These are phyloP conservation scores for Sycophila sp. DNA, from an alignment of 1,140 invertebrate genomes.

Conservation along the genomic window DNA sequence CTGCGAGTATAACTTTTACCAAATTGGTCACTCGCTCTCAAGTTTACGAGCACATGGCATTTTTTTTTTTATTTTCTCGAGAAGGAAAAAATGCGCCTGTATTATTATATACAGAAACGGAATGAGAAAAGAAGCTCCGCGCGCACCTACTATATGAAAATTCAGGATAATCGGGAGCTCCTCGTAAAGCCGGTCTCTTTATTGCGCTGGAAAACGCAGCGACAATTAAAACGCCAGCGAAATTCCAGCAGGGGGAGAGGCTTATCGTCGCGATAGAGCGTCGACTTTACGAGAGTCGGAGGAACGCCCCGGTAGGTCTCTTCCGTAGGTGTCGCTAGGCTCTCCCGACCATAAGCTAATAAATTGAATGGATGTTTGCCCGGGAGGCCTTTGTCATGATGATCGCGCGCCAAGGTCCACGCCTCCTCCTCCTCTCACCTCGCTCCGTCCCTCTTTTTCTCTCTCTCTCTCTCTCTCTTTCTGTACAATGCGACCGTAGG, in stretches of 20 bases:
- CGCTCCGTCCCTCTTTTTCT: neutral
- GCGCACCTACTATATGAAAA: too few relatives aligned
- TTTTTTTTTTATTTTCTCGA: too few relatives aligned
- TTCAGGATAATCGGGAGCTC: too few relatives aligned
- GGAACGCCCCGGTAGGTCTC: neutral
- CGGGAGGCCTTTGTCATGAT: conserved; percentile 61
- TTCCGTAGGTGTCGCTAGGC: conserved; percentile 40
- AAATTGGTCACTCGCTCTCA: too few relatives aligned
- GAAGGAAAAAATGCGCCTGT: too few relatives aligned
- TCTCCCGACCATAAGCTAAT: conserved; percentile 59
- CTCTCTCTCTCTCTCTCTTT: neutral
- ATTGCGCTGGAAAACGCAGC: neutral
- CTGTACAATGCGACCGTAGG: neutral
- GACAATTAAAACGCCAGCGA: neutral
- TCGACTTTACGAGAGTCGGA: conserved; percentile 9
- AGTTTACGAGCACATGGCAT: too few relatives aligned
- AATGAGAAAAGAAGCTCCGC: too few relatives aligned
- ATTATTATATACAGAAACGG: too few relatives aligned
- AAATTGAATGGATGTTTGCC: conserved; percentile 62
- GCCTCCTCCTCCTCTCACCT: conserved; percentile 40
- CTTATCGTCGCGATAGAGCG: neutral
- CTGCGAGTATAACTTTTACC: too few relatives aligned
- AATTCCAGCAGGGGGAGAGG: neutral
- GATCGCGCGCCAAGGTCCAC: conserved; percentile 56
- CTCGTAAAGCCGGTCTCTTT: neutral